Evolutionary conservation across 2,113 vertebrate species (phyloP).

Genomic region (Xiphophorus hellerii): DNA sequence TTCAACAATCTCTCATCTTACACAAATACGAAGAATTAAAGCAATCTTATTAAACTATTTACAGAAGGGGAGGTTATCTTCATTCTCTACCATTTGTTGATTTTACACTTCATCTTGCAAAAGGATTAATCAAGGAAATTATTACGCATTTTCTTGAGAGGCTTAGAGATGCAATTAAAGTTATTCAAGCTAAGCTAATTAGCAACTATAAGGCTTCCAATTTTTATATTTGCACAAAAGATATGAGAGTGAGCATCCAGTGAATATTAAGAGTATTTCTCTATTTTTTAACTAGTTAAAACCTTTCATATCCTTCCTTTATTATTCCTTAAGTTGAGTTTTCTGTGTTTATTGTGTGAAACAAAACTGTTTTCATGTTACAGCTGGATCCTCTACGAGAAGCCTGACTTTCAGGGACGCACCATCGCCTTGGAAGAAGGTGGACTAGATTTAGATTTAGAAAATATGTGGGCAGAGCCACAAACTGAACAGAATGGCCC

Average conservation of each 20-base stretch:
- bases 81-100: background rate
- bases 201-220: background rate
- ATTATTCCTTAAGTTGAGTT: background rate
- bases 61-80: background rate
- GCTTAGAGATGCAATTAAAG: background rate
- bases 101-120: background rate
- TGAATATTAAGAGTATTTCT: background rate
- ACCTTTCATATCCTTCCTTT: background rate
- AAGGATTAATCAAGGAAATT: background rate
- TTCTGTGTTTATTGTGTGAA: background rate
- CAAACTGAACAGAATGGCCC: slow-evolving; percentile 36
- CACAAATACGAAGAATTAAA: background rate
- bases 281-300: background rate
- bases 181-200: background rate
- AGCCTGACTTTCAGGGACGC: slow-evolving; percentile 89
- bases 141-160: background rate
- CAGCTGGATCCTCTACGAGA: slow-evolving; percentile 95
- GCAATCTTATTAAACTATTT: background rate
- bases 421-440: slow-evolving; percentile 90
- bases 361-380: slow-evolving; percentile 2
- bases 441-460: slow-evolving; percentile 83
- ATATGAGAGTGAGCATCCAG: background rate
- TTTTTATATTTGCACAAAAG: background rate
- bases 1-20: slow-evolving; percentile 1
- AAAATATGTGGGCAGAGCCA: slow-evolving; percentile 84